These are phyloP conservation scores for Amphipoea oculea DNA, from an alignment of 2,888 invertebrate species.

Conservation along the genomic window DNA sequence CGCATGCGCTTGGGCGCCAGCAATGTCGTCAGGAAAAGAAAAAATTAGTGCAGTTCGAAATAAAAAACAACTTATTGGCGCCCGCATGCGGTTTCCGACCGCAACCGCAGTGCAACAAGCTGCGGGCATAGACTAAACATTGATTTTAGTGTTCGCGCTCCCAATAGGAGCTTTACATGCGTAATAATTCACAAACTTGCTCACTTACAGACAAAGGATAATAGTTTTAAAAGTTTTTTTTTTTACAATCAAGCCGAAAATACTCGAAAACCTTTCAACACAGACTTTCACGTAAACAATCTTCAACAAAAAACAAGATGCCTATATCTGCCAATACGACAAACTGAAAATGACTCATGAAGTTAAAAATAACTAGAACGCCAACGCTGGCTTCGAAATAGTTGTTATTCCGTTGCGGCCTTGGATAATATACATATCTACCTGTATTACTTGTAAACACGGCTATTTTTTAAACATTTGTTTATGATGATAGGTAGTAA, in stretches of 20 bases:
- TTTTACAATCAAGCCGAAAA: background rate
- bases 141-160: background rate
- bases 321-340: conserved; percentile 32
- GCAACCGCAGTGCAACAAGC: background rate
- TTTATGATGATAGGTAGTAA: conserved; percentile 31
- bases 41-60: background rate
- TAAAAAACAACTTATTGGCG: background rate
- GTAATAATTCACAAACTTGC: background rate
- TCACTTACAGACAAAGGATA: background rate
- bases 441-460: conserved; percentile 51
- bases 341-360: conserved; percentile 42
- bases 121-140: background rate
- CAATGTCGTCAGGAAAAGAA: background rate
- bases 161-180: background rate
- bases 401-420: conserved; percentile 45
- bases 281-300: conserved; percentile 27
- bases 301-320: background rate
- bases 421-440: conserved; percentile 30
- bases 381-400: conserved; percentile 46
- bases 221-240: background rate
- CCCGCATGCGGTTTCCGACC: conserved; percentile 1
- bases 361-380: conserved; percentile 46
- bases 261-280: background rate
- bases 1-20: background rate
- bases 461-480: conserved; percentile 31